Percentiles rank a stretch among this genome's conserved stretches.
Evolutionary conservation across 2,797 vertebrate genomes (phyloP).

Genomic region (Valencia hispanica): DNA sequence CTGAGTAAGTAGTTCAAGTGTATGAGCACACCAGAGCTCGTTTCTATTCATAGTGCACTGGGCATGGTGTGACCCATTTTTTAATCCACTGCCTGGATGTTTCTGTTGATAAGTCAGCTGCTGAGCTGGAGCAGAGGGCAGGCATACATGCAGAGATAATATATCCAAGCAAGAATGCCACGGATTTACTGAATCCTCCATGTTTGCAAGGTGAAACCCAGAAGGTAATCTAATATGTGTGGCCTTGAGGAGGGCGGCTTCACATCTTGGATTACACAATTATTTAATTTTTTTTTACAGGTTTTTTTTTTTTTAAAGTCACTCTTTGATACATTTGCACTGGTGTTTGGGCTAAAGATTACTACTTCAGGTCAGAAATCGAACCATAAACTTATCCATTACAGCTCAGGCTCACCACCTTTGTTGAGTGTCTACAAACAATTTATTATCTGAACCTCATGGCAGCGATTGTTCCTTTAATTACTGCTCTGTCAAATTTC

Average conservation of each 20-base stretch:
- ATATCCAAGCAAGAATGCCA: slow-evolving; percentile 35
- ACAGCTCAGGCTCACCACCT: background rate
- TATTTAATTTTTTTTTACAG: background rate
- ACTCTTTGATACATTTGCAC: background rate
- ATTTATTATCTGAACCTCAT: background rate
- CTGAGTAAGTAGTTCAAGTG: slow-evolving; percentile 63
- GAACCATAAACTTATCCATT: background rate
- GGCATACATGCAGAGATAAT: slow-evolving; percentile 29
- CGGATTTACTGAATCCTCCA: slow-evolving; percentile 36
- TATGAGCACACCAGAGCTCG: slow-evolving; percentile 29
- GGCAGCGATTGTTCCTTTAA: background rate
- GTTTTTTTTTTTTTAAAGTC: background rate
- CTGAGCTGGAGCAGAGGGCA: slow-evolving; percentile 22
- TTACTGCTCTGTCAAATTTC: background rate
- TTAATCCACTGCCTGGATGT: slow-evolving; percentile 64
- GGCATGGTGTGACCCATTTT: slow-evolving; percentile 69
- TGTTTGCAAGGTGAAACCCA: slow-evolving; percentile 22
- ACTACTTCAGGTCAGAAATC: background rate
- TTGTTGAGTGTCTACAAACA: background rate
- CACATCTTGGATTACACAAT: slow-evolving; percentile 8
- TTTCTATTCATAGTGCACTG: slow-evolving; percentile 67
- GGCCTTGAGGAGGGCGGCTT: slow-evolving; percentile 36
- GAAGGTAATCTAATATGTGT: slow-evolving; percentile 32
- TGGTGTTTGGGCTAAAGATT: background rate
- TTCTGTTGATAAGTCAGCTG: slow-evolving; percentile 58